Evolutionary conservation across 2,888 invertebrate species (phyloP), one percentile per base, ranked within the genome.

Genomic region (Limnephilus rhombicus): DNA sequence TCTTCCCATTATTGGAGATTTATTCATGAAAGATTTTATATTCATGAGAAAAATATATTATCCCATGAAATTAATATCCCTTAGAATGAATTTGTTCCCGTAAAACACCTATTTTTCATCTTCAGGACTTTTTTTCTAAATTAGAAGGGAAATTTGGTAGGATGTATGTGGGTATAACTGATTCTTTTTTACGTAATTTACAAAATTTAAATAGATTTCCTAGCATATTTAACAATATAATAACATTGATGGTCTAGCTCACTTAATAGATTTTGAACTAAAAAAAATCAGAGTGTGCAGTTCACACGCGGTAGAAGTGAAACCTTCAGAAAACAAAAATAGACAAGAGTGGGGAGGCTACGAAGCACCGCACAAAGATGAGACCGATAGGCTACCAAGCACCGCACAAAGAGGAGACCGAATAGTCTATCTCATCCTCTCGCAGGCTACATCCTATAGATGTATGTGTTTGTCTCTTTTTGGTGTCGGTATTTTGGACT

Each of bases 11-110:
- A 87, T 87, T 83, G 82, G 81, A 90, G 90, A 90, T 90, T 90
- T 90, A 90, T 90, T 90, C 90, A 90, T 90, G 83, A 83, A 90
- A 90, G 82, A 90, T 90, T 90, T 83, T 90, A 90, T 83, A 90
- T 90, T 90, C 90, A 90, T 90, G 90, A 90, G 83, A 90, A 90
- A 90, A 90, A 90, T 90, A 90, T 90, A 81, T 90, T 90, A 90
- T 90, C 90, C 83, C n/a, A 41, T 31, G 49, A 90, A 83, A 90
- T 90, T 90, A 90, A 90, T 90, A 90, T 83, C 34, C 83, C 90
- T 49, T 82, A 31, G 49, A 83, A 83, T 83, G 83, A 90, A 90
- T 83, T 90, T 90, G 90, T 90, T 83, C 31, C 37, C 31, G 53
- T 90, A 31, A 90, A 83, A 90, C 41, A 89, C 80, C 29, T 89